phyloP scores from a whole-genome alignment of 2,113 vertebrate genomes.

The Sphaerodactylus townsendi region DNA sequence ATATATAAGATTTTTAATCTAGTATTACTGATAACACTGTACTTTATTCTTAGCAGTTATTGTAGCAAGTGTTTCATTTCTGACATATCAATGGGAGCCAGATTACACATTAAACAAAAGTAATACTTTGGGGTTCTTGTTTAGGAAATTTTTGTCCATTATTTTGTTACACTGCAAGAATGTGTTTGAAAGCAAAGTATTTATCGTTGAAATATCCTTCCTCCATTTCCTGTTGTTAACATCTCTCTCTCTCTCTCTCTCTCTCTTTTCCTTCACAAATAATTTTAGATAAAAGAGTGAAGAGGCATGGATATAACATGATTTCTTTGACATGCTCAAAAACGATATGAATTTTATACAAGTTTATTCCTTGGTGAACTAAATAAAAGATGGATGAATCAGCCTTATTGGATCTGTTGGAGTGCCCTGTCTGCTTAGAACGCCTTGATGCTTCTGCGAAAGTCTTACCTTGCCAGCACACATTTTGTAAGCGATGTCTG shows the following conservation, averaged over 20 bases:
- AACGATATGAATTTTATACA: conserved; percentile 51
- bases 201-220: neutral
- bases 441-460: conserved; percentile 95
- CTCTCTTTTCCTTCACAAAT: conserved; percentile 42
- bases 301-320: conserved; percentile 95
- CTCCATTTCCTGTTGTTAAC: neutral
- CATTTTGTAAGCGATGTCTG: conserved; percentile 95
- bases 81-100: neutral
- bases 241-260: conserved; percentile 34
- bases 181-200: neutral
- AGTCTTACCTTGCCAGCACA: conserved; percentile 97
- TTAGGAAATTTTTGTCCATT: neutral
- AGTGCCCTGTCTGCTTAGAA: conserved; percentile 97
- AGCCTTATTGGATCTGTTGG: conserved; percentile 92
- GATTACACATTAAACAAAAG: neutral
- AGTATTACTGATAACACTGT: neutral
- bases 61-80: neutral
- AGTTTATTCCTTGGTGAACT: conserved; percentile 51
- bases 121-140: neutral
- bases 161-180: neutral
- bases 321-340: conserved; percentile 62
- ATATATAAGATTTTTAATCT: neutral
- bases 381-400: conserved; percentile 93
- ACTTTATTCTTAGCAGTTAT: neutral
- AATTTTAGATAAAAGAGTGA: conserved; percentile 72